Evolutionary conservation across 2,888 invertebrate species (phyloP), one percentile per base, ranked within the genome.

Genomic region (Ommatoiulus sabulosus): DNA sequence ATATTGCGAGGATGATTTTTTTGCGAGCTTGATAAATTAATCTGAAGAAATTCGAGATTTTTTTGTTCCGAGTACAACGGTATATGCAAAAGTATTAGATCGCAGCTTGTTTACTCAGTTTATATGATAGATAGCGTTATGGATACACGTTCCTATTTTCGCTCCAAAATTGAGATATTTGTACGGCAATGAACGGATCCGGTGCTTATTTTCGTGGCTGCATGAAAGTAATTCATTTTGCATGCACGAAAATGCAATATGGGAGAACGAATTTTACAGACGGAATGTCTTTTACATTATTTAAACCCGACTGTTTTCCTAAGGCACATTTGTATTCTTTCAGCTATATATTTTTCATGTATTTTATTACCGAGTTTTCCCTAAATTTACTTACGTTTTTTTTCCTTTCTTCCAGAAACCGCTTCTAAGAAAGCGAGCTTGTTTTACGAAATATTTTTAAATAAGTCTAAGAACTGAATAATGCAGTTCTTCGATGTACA

Each of bases 81-180:
- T 63, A 63, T 63, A 20, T 63, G n/a, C 63, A 63, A 63, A 20
- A 63, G n/a, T 20, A 63, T 63, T 63, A 63, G 63, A n/a, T n/a
- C n/a, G 63, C 63, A 63, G 20, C 63, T 63, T 63, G 63, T 63
- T 63, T 63, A 63, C 63, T 63, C 63, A 63, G 63, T 63, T 63
- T 63, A 63, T 63, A 63, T 63, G 63, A 63, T 63, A 63, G 63
- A 63, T 63, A 63, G 20, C 63, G 63, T 63, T 63, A 63, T 63
- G 63, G 63, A 20, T 63, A 63, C 63, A 63, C n/a, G 20, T 63
- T 63, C 63, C 20, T 63, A 63, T 63, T 63, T 63, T 63, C 63
- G 7, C 63, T 63, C 63, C 4, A 63, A 63, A 63, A 63, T 63
- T 63, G 63, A 63, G 63, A 63, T 63, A 63, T 63, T 63, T 20